phyloP scores from a whole-genome alignment of 53 echinoderm and acorn worm genomes.

The Crossaster papposus region DNA sequence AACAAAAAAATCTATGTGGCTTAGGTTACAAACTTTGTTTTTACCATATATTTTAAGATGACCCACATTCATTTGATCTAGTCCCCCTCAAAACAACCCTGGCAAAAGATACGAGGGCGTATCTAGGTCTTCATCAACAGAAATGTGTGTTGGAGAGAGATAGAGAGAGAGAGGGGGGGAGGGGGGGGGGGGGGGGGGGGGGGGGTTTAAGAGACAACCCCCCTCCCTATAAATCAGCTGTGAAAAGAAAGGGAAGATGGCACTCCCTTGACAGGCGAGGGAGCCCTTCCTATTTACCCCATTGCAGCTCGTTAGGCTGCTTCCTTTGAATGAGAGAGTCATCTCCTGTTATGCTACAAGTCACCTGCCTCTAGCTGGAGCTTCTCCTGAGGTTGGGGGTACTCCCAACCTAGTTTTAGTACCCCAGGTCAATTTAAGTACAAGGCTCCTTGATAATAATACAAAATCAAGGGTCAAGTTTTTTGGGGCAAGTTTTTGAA shows the following conservation, averaged over 20 bases:
- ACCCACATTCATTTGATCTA: neutral
- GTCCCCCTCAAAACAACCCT: constrained; percentile 8
- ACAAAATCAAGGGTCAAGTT: neutral
- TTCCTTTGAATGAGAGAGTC: constrained; percentile 27
- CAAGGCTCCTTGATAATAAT: too few relatives aligned
- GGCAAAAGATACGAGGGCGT: neutral
- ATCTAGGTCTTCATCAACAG: neutral
- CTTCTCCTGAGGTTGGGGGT: neutral
- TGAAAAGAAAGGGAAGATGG: constrained; percentile 49
- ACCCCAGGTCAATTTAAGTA: neutral
- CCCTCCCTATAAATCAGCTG: constrained; percentile 9
- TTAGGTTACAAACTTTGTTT: too few relatives aligned
- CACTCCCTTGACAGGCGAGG: constrained; percentile 34
- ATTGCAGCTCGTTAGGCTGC: constrained; percentile 25
- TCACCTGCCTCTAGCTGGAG: neutral
- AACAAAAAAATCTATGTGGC: too few relatives aligned
- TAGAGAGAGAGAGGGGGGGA: neutral
- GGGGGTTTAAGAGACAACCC: neutral
- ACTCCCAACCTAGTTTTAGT: constrained; percentile 27
- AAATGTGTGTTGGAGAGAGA: too few relatives aligned
- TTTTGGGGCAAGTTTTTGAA: too few relatives aligned
- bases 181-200: neutral
- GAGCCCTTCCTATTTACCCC: constrained; percentile 51
- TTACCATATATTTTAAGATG: neutral
- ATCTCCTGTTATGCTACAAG: constrained; percentile 57